Evolutionary conservation across 1,140 invertebrate genomes (phyloP).

Genomic region (Tetramorium simillimum): DNA sequence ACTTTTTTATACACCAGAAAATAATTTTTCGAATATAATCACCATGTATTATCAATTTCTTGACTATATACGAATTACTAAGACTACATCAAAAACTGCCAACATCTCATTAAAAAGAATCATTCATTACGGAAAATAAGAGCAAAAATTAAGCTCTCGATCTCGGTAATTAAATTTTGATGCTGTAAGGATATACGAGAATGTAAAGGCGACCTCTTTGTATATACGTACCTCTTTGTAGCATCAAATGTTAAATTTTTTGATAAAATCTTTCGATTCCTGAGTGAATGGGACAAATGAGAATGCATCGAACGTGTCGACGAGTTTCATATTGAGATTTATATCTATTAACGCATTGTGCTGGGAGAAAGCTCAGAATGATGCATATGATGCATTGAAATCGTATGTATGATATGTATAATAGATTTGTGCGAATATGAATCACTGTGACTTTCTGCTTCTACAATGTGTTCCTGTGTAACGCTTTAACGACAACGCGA

Average conservation of each 20-base stretch:
- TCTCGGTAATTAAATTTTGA: conserved; percentile 1
- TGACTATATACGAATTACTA: background rate
- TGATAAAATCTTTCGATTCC: conserved; percentile 22
- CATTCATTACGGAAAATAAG: background rate
- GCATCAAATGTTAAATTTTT: conserved; percentile 10
- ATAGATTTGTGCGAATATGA: conserved; percentile 55
- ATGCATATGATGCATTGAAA: conserved; percentile 38
- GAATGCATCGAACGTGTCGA: background rate
- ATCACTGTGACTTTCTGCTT: conserved; percentile 33
- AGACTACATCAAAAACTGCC: conserved; percentile 30
- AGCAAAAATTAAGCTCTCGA: background rate
- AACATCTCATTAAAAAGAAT: conserved; percentile 20
- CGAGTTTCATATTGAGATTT: conserved; percentile 13
- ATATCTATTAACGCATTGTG: conserved; percentile 3
- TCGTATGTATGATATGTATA: conserved; percentile 62
- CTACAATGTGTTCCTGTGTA: conserved; percentile 7
- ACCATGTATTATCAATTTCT: conserved; percentile 1
- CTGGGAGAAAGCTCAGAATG: background rate
- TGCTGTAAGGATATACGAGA: background rate
- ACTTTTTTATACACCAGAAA: conserved; percentile 63
- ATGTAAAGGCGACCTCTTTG: background rate
- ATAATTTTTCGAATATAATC: conserved; percentile 15
- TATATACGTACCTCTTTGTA: background rate
- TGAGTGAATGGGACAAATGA: background rate
- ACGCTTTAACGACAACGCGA: conserved; percentile 17